Percentiles rank a stretch among this genome's conserved stretches.
phyloP scores from a whole-genome alignment of 1,140 invertebrate genomes.

The Helicoverpa zea region DNA sequence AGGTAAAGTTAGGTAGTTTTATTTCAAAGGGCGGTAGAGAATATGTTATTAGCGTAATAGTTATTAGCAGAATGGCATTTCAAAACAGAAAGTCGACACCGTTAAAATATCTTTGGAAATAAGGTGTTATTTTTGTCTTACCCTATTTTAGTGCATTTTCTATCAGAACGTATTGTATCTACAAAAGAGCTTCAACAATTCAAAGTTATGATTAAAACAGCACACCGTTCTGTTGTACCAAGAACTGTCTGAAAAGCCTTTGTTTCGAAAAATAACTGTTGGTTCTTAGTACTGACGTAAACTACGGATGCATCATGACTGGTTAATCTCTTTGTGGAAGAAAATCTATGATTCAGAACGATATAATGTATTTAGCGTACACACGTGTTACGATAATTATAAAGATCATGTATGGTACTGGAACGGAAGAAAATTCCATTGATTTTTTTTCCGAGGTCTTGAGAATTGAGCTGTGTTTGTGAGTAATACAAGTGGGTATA shows the following conservation, averaged over 20 bases:
- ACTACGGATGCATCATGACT: conserved; percentile 39
- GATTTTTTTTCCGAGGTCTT: neutral
- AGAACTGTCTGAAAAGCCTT: conserved; percentile 11
- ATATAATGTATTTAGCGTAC: conserved; percentile 13
- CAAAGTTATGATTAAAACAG: neutral
- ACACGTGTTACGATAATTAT: conserved; percentile 6
- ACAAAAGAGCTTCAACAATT: no score
- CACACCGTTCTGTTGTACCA: neutral
- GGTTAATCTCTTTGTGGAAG: conserved; percentile 19
- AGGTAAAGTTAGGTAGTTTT: no score
- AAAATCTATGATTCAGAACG: conserved; percentile 24
- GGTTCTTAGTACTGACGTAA: neutral
- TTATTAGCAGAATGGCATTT: no score
- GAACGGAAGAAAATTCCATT: conserved; percentile 35
- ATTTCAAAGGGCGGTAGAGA: no score
- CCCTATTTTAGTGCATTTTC: neutral
- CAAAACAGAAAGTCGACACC: no score
- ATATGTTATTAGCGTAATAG: no score
- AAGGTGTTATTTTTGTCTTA: neutral
- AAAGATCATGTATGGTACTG: neutral
- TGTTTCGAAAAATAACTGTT: conserved; percentile 32
- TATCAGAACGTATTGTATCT: no score
- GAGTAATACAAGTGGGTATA: neutral
- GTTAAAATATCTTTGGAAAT: neutral
- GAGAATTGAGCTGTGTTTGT: neutral